Evolutionary conservation across 2,888 invertebrate genomes (phyloP).

Genomic region (Cheilosia impressa): DNA sequence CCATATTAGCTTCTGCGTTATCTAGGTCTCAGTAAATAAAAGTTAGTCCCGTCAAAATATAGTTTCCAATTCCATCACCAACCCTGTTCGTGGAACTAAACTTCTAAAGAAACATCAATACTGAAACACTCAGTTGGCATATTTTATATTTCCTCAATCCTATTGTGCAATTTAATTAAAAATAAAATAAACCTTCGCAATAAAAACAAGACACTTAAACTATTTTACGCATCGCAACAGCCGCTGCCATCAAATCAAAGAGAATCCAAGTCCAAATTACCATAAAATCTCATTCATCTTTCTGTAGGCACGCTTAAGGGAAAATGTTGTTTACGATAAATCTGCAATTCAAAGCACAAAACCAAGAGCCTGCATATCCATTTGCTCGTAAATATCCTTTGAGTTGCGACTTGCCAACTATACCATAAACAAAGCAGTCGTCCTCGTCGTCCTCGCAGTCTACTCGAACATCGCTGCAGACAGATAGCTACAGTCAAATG

Average conservation of each 20-base stretch:
- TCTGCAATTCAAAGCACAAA: slow-evolving; percentile 56
- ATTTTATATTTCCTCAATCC: neutral
- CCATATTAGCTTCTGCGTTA: too few relatives aligned
- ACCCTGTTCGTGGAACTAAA: too few relatives aligned
- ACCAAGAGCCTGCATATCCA: slow-evolving; percentile 28
- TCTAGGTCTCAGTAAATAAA: too few relatives aligned
- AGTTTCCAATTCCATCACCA: too few relatives aligned
- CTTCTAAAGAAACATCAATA: too few relatives aligned
- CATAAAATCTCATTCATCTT: slow-evolving; percentile 32
- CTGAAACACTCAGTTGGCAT: neutral
- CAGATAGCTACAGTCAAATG: neutral
- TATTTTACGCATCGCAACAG: slow-evolving; percentile 17
- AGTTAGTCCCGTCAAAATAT: too few relatives aligned
- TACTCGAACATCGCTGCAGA: neutral
- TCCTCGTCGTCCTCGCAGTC: neutral
- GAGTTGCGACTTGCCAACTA: slow-evolving; percentile 22
- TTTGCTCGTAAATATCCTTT: slow-evolving; percentile 34
- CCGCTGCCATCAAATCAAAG: slow-evolving; percentile 30
- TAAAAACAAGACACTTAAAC: slow-evolving; percentile 23
- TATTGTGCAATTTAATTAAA: slow-evolving; percentile 27
- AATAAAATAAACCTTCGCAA: slow-evolving; percentile 20
- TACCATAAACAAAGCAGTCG: slow-evolving; percentile 1
- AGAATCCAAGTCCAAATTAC: slow-evolving; percentile 29
- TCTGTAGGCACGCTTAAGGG: slow-evolving; percentile 18
- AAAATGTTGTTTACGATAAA: slow-evolving; percentile 39